phyloP scores from a whole-genome alignment of 1,140 invertebrate species.

The Copidosoma floridanum region DNA sequence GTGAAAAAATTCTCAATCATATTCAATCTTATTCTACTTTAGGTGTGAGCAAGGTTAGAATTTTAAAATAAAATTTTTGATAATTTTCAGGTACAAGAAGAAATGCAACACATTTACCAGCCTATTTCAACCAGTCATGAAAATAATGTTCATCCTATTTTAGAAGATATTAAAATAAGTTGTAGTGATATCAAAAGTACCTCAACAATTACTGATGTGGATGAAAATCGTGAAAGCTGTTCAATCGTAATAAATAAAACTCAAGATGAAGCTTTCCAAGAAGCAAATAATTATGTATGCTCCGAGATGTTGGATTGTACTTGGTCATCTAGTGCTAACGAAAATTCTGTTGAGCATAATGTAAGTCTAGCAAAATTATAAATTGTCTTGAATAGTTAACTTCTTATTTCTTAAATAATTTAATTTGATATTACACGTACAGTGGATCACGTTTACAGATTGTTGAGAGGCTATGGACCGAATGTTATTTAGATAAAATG shows the following conservation, averaged over 20 bases:
- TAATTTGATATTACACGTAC: not conserved
- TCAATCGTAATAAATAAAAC: slow-evolving; percentile 40
- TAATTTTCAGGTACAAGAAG: too few relatives aligned
- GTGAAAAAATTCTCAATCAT: too few relatives aligned
- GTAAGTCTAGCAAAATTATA: slow-evolving; percentile 8
- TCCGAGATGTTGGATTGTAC: slow-evolving; percentile 54
- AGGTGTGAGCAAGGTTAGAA: too few relatives aligned
- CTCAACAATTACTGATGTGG: slow-evolving; percentile 34
- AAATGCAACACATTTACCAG: slow-evolving; percentile 53
- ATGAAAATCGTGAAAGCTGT: slow-evolving; percentile 36
- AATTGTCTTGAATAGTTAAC: not conserved
- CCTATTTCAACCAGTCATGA: slow-evolving; percentile 53
- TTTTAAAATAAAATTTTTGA: too few relatives aligned
- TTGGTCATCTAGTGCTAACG: slow-evolving; percentile 50
- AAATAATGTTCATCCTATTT: slow-evolving; percentile 54
- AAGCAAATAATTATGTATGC: slow-evolving; percentile 56
- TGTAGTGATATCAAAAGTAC: slow-evolving; percentile 41
- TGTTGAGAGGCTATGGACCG: not conserved
- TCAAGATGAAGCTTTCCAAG: slow-evolving; percentile 52
- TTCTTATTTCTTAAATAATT: not conserved
- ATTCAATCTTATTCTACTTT: too few relatives aligned
- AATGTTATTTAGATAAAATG: not conserved
- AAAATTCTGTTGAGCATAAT: slow-evolving; percentile 39
- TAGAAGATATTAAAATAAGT: slow-evolving; percentile 52
- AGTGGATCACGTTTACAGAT: not conserved